A percentile compares a stretch with the other conserved stretches of the same genome.
Conservation (phyloP, 2,888 invertebrate species). For the Phoenoteleia sp. region DNA sequence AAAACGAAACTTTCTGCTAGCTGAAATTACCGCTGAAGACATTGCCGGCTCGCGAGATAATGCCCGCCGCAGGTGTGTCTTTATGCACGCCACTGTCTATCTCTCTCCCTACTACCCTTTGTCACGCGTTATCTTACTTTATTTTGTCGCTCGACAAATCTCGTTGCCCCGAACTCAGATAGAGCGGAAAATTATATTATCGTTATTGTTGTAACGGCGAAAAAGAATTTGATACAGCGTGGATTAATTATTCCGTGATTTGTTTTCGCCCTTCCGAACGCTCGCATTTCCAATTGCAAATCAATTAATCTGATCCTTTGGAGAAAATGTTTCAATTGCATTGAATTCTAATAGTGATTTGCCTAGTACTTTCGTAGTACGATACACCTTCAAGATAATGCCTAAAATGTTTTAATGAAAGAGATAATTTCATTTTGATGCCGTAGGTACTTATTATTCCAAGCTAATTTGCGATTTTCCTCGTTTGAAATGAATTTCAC, state of each 20-base stretch:
- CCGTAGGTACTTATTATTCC: background rate
- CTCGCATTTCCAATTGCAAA: background rate
- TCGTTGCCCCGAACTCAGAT: conserved; percentile 9
- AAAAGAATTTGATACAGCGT: background rate
- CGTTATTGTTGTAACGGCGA: background rate
- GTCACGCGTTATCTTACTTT: background rate
- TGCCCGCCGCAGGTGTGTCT: conserved; percentile 21
- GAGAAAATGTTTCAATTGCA: background rate
- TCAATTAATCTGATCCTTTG: background rate
- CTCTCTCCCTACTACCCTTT: background rate
- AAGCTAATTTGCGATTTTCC: conserved; percentile 3
- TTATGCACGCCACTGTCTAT: conserved; percentile 1
- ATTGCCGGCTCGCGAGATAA: background rate
- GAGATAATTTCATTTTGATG: conserved; percentile 2
- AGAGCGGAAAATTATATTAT: conserved; percentile 8
- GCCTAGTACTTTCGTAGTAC: too few relatives aligned
- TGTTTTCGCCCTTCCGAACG: conserved; percentile 6
- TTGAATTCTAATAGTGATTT: background rate
- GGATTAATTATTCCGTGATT: conserved; percentile 21
- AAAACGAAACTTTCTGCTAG: background rate
- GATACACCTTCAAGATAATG: too few relatives aligned
- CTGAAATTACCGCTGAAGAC: background rate
- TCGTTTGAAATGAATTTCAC: background rate
- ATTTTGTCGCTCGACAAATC: background rate
- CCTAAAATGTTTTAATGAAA: conserved; percentile 18